Percentiles rank a stretch among this genome's conserved stretches.
Conservation (phyloP, 1,140 invertebrate species). For the Papilio aristodemus region DNA sequence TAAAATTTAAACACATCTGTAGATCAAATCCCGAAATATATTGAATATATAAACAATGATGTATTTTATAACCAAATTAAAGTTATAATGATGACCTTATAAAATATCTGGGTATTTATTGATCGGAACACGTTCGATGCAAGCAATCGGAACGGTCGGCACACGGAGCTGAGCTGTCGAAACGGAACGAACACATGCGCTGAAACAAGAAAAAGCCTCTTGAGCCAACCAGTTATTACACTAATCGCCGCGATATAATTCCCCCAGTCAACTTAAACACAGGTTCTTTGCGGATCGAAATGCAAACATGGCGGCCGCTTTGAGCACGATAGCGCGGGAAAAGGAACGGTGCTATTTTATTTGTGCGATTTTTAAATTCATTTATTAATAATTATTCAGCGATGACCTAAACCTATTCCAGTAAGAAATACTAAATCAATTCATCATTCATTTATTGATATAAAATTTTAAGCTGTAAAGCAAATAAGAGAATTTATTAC, state of each 20-base stretch:
- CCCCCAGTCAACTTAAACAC: slow-evolving; percentile 79
- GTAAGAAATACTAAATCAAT: too few relatives aligned
- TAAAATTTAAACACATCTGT: too few relatives aligned
- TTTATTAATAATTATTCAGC: background rate
- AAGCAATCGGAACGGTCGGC: slow-evolving; percentile 62
- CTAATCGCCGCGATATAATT: slow-evolving; percentile 80
- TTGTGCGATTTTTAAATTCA: background rate
- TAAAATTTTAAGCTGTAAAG: too few relatives aligned
- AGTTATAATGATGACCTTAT: slow-evolving; percentile 34
- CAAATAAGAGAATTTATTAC: too few relatives aligned
- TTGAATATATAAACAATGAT: background rate
- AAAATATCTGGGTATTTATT: slow-evolving; percentile 58
- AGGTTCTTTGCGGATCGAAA: slow-evolving; percentile 77
- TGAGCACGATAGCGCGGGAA: slow-evolving; percentile 59
- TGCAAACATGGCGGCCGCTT: slow-evolving; percentile 79
- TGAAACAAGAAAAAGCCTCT: slow-evolving; percentile 70
- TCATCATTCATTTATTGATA: too few relatives aligned
- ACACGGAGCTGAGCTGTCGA: slow-evolving; percentile 56
- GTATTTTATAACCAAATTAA: background rate
- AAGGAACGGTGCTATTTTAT: background rate
- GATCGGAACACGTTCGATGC: slow-evolving; percentile 55
- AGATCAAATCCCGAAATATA: too few relatives aligned
- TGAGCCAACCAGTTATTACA: slow-evolving; percentile 77
- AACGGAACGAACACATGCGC: slow-evolving; percentile 55
- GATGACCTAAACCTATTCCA: too few relatives aligned